Conservation (phyloP, 2,888 invertebrate species). For the Drosophila kuntzei region DNA sequence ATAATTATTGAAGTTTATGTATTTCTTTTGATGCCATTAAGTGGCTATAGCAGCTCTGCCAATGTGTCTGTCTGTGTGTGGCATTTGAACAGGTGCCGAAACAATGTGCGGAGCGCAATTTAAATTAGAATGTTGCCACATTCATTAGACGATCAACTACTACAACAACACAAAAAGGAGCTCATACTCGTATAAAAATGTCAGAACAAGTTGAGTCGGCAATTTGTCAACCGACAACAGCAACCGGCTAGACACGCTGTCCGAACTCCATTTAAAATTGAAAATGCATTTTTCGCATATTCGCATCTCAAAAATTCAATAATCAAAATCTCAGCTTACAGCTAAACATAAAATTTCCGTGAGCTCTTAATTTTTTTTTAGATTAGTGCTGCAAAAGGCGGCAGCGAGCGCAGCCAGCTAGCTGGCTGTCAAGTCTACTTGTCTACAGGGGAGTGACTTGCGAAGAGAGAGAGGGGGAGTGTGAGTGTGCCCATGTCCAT, state of each 20-base stretch:
- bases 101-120: conserved; percentile 79
- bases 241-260: conserved; percentile 68
- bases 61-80: conserved; percentile 8
- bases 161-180: conserved; percentile 39
- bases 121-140: conserved; percentile 82
- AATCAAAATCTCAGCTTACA: conserved; percentile 5
- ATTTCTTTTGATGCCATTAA: conserved; percentile 56
- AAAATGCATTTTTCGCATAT: conserved; percentile 70
- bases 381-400: conserved; percentile 13
- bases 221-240: conserved; percentile 74
- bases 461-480: conserved; percentile 32
- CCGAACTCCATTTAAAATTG: conserved; percentile 63
- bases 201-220: conserved; percentile 79
- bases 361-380: conserved; percentile 55
- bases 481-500: conserved; percentile 81
- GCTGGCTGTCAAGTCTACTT: background rate
- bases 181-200: conserved; percentile 70
- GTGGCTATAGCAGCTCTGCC: conserved; percentile 10
- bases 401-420: conserved; percentile 9
- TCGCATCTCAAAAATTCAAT: conserved; percentile 56
- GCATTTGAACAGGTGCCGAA: conserved; percentile 71
- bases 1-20: background rate
- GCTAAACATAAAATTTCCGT: conserved; percentile 55
- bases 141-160: conserved; percentile 59
- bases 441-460: conserved; percentile 1